These are phyloP conservation scores for Pandemis cinnamomeana DNA, from an alignment of 2,888 invertebrate genomes.

Conservation along the genomic window DNA sequence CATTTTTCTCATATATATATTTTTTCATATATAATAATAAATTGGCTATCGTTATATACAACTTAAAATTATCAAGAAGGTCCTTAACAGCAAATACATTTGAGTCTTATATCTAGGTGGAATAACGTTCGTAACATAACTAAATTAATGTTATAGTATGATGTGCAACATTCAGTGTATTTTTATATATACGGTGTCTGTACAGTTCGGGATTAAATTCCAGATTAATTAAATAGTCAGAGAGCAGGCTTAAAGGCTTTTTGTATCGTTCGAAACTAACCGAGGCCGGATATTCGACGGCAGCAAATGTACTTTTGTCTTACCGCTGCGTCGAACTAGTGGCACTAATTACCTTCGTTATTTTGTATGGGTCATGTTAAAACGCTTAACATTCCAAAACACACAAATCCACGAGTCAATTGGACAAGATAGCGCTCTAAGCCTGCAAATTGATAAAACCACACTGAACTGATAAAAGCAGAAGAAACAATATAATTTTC, in stretches of 20 bases:
- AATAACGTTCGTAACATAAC: conserved; percentile 67
- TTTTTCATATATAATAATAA: conserved; percentile 72
- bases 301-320: too few species aligned
- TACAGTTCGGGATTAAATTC: conserved; percentile 35
- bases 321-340: too few species aligned
- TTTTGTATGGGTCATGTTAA: too few species aligned
- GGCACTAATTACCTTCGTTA: too few species aligned
- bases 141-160: conserved; percentile 51
- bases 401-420: background rate
- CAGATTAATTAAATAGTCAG: conserved; percentile 10
- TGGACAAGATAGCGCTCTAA: background rate
- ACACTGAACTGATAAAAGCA: conserved; percentile 25
- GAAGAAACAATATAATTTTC: conserved; percentile 10
- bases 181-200: conserved; percentile 36
- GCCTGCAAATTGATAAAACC: conserved; percentile 9
- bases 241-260: conserved; percentile 1
- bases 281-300: background rate
- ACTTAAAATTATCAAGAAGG: conserved; percentile 69
- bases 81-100: conserved; percentile 74
- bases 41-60: conserved; percentile 78
- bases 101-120: conserved; percentile 80
- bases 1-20: conserved; percentile 68
- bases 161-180: conserved; percentile 39
- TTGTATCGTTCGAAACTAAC: background rate
- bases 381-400: too few species aligned